Percentiles rank a stretch among this genome's conserved stretches.
phyloP scores from a whole-genome alignment of 2,888 invertebrate species.

The Brachycybe producta region DNA sequence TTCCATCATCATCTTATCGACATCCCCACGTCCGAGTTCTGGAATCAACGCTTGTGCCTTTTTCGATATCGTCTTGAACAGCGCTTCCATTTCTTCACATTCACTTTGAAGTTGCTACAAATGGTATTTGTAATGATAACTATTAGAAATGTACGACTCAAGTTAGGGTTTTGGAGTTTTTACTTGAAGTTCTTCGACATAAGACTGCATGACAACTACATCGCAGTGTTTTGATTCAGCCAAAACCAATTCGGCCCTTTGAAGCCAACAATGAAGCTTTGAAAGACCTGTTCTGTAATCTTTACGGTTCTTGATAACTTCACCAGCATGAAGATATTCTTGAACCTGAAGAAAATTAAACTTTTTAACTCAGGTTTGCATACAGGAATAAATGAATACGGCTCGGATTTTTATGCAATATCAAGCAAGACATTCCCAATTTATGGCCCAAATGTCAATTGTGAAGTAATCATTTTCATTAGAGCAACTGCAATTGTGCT shows the following conservation, averaged over 20 bases:
- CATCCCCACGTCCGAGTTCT: conserved; percentile 76
- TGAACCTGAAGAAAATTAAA: conserved; percentile 48
- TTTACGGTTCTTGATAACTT: conserved; percentile 64
- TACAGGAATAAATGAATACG: too few relatives aligned
- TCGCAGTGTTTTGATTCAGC: conserved; percentile 56
- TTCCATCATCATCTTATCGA: conserved; percentile 53
- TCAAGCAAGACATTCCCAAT: too few relatives aligned
- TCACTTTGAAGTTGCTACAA: conserved; percentile 57
- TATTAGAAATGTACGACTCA: neutral
- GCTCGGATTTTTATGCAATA: too few relatives aligned
- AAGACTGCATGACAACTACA: conserved; percentile 62
- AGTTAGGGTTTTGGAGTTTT: conserved; percentile 20
- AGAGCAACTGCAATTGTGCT: too few relatives aligned
- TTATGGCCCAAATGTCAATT: too few relatives aligned
- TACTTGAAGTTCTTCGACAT: conserved; percentile 57
- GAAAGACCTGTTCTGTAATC: conserved; percentile 63
- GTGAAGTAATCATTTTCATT: too few relatives aligned
- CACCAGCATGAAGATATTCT: conserved; percentile 78
- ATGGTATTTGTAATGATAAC: conserved; percentile 11
- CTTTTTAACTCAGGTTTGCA: too few relatives aligned
- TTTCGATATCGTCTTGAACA: conserved; percentile 81
- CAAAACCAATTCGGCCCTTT: conserved; percentile 57
- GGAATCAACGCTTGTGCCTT: conserved; percentile 82
- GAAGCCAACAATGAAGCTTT: conserved; percentile 63
- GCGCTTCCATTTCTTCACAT: conserved; percentile 71